Percentiles rank a stretch among this genome's conserved stretches.
phyloP scores from a whole-genome alignment of 2,113 vertebrate species.

The Campylorhamphus procurvoides region DNA sequence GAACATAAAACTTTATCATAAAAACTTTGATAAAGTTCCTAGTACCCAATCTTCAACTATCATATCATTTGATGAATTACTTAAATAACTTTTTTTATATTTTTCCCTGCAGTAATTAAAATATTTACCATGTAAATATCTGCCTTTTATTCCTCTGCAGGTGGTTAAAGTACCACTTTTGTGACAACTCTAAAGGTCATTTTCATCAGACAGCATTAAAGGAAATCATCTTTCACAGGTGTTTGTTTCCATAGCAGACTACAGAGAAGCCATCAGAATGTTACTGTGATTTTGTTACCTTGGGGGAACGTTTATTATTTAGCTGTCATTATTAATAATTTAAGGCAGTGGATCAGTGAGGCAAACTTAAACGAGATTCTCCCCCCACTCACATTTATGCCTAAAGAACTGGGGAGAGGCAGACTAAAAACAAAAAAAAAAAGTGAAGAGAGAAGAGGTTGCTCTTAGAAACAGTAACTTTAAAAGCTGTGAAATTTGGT shows the following conservation, averaged over 20 bases:
- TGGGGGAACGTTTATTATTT: slow-evolving; percentile 45
- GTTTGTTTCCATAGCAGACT: slow-evolving; percentile 29
- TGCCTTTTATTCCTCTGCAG: slow-evolving; percentile 2
- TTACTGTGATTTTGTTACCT: slow-evolving; percentile 4
- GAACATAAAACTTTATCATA: not conserved
- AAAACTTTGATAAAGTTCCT: not conserved
- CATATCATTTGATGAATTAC: not conserved
- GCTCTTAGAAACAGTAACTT: not conserved
- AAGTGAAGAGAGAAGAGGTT: not conserved
- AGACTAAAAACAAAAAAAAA: not conserved
- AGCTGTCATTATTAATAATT: slow-evolving; percentile 59
- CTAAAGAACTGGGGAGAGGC: not conserved
- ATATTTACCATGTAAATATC: not conserved
- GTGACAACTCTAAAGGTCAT: slow-evolving; percentile 23
- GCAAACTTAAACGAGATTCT: not conserved
- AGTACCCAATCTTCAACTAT: not conserved
- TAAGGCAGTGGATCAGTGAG: slow-evolving; percentile 2
- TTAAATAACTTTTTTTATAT: not conserved
- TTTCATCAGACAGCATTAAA: not conserved
- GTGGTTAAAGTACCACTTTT: slow-evolving; percentile 3
- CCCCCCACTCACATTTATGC: not conserved
- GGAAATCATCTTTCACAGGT: slow-evolving; percentile 31
- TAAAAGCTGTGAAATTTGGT: not conserved
- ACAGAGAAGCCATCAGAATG: not conserved
- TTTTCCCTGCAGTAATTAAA: not conserved